Percentiles rank a stretch among this genome's conserved stretches.
These are phyloP conservation scores for Mercenaria mercenaria DNA, from an alignment of 1,140 invertebrate species.

Conservation along the genomic window DNA sequence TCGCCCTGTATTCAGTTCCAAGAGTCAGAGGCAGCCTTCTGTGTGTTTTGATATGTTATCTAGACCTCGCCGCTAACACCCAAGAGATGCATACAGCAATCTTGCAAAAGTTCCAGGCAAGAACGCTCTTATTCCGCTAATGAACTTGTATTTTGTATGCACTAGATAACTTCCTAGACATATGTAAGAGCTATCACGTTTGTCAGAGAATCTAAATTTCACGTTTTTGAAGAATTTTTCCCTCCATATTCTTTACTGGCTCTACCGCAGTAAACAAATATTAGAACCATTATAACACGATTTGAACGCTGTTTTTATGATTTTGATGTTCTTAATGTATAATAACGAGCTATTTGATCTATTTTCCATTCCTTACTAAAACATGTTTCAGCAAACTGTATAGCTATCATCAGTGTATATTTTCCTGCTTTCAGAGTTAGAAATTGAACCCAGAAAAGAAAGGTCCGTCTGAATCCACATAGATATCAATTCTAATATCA, in stretches of 20 bases:
- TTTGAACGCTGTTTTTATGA: conserved; percentile 38
- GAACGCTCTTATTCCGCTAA: conserved; percentile 48
- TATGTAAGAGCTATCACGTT: conserved; percentile 57
- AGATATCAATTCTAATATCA: conserved; percentile 27
- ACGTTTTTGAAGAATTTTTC: conserved; percentile 48
- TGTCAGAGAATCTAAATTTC: conserved; percentile 45
- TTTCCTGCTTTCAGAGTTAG: conserved; percentile 9
- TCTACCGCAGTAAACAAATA: conserved; percentile 62
- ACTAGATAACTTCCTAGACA: conserved; percentile 44
- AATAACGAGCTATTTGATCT: conserved; percentile 59
- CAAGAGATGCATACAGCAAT: conserved; percentile 12
- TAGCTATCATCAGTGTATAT: not conserved
- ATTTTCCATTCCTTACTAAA: conserved; percentile 41
- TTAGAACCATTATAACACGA: conserved; percentile 60
- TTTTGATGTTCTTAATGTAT: conserved; percentile 62
- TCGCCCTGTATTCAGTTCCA: conserved; percentile 50
- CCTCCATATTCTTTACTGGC: conserved; percentile 9
- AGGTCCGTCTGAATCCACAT: not conserved
- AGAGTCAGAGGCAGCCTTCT: conserved; percentile 10
- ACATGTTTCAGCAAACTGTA: conserved; percentile 44
- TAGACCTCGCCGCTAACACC: conserved; percentile 46
- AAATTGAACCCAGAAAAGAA: conserved; percentile 21
- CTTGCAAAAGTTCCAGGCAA: conserved; percentile 13
- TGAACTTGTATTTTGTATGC: conserved; percentile 63
- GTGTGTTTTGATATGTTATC: conserved; percentile 60